These are phyloP conservation scores for Branchipolynoe longqiensis DNA, from an alignment of 2,888 invertebrate genomes.

Conservation along the genomic window DNA sequence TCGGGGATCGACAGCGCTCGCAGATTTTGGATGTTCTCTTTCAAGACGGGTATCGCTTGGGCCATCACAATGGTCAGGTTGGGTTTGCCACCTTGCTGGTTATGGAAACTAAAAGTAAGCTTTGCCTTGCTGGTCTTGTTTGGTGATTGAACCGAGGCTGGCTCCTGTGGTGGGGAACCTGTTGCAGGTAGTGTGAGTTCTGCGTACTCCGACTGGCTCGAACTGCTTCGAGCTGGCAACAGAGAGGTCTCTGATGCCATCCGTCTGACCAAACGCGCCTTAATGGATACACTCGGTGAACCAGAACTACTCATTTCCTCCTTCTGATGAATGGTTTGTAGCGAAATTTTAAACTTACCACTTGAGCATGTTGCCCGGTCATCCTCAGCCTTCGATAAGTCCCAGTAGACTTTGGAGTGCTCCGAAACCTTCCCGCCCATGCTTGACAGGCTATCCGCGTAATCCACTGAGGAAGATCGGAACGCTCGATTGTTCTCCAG, in stretches of 20 bases:
- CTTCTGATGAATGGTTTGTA: slow-evolving; percentile 80
- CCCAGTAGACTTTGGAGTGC: slow-evolving; percentile 79
- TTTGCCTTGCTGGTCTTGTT: slow-evolving; percentile 53
- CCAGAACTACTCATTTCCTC: slow-evolving; percentile 71
- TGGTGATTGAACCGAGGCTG: slow-evolving; percentile 41
- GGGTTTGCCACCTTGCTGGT: slow-evolving; percentile 56
- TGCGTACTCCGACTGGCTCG: slow-evolving; percentile 1
- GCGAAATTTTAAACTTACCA: slow-evolving; percentile 69
- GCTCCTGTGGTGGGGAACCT: slow-evolving; percentile 55
- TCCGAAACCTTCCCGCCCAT: slow-evolving; percentile 73
- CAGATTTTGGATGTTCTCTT: slow-evolving; percentile 69
- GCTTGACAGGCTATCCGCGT: slow-evolving; percentile 33
- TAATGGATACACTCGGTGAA: slow-evolving; percentile 67
- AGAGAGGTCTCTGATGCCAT: slow-evolving; percentile 66
- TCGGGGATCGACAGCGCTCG: slow-evolving; percentile 62
- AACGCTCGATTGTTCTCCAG: slow-evolving; percentile 60
- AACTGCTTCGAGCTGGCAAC: slow-evolving; percentile 15
- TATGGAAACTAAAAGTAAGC: slow-evolving; percentile 61
- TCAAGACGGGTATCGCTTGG: slow-evolving; percentile 65
- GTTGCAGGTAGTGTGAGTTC: slow-evolving; percentile 56
- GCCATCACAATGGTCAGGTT: slow-evolving; percentile 65
- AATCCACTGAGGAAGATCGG: slow-evolving; percentile 54
- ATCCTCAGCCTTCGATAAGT: slow-evolving; percentile 78
- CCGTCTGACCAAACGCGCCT: slow-evolving; percentile 66
- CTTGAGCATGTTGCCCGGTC: slow-evolving; percentile 53